phyloP scores from a whole-genome alignment of 2,797 vertebrate genomes.

The Bovichtus diacanthus region DNA sequence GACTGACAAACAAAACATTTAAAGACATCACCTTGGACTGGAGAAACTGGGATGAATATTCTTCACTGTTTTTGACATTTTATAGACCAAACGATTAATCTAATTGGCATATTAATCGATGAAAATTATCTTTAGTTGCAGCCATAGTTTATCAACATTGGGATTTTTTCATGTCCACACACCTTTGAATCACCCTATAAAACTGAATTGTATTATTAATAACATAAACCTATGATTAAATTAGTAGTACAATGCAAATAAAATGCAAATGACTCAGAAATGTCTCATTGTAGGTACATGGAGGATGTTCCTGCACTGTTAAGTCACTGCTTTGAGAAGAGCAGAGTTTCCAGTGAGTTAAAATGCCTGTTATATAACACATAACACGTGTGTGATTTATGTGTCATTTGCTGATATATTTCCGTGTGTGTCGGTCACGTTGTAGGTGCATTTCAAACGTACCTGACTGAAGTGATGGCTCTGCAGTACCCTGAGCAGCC shows the following conservation, averaged over 20 bases:
- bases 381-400: neutral
- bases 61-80: no score
- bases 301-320: conserved; percentile 79
- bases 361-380: neutral
- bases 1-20: no score
- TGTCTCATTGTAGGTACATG: conserved; percentile 70
- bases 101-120: no score
- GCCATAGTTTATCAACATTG: neutral
- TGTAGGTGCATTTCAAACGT: conserved; percentile 77
- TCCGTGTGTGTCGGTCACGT: neutral
- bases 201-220: neutral
- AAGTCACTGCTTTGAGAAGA: conserved; percentile 80
- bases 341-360: conserved; percentile 77
- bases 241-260: neutral
- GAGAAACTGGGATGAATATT: no score
- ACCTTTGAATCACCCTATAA: neutral
- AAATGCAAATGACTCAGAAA: neutral
- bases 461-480: conserved; percentile 78
- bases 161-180: neutral
- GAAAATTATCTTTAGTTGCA: no score
- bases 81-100: no score
- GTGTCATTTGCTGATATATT: neutral
- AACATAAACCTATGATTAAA: neutral
- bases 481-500: conserved; percentile 84
- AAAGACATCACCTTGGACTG: no score